Evolutionary conservation across 2,113 vertebrate species (phyloP).

Genomic region (Charadrius vociferus): DNA sequence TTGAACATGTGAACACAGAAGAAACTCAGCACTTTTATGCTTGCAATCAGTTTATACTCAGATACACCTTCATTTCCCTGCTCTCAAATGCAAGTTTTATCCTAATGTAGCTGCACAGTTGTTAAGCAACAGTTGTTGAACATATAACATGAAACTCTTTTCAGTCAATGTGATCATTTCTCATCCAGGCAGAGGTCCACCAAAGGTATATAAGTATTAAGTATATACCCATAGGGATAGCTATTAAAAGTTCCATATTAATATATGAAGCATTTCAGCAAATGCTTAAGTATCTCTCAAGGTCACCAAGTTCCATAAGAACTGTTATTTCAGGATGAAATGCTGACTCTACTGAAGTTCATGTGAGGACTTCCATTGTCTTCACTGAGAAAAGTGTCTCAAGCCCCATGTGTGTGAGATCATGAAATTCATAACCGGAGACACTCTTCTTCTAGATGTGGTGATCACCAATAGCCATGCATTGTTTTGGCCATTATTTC

Average conservation of each 20-base stretch:
- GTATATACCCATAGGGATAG: not conserved
- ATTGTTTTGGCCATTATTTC: not conserved
- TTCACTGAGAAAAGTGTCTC: not conserved
- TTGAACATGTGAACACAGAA: not conserved
- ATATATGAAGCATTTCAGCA: not conserved
- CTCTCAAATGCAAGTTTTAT: not conserved
- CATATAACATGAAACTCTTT: not conserved
- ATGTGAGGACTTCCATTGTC: not conserved
- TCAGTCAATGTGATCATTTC: not conserved
- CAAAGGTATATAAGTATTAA: not conserved
- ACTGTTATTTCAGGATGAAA: not conserved
- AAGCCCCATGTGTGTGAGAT: not conserved
- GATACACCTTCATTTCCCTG: not conserved
- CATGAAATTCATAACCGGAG: not conserved
- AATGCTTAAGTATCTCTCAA: not conserved
- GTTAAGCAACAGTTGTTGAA: not conserved
- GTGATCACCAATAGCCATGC: not conserved
- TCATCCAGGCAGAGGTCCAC: not conserved
- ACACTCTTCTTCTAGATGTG: not conserved
- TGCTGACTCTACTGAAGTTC: not conserved
- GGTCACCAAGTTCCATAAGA: not conserved
- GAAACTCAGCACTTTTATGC: not conserved
- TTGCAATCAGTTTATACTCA: not conserved
- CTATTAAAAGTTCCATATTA: not conserved
- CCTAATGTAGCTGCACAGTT: not conserved